A percentile compares a stretch with the other conserved stretches of the same genome.
Conservation (phyloP, 2,113 vertebrate genomes). For the Mustela nigripes region DNA sequence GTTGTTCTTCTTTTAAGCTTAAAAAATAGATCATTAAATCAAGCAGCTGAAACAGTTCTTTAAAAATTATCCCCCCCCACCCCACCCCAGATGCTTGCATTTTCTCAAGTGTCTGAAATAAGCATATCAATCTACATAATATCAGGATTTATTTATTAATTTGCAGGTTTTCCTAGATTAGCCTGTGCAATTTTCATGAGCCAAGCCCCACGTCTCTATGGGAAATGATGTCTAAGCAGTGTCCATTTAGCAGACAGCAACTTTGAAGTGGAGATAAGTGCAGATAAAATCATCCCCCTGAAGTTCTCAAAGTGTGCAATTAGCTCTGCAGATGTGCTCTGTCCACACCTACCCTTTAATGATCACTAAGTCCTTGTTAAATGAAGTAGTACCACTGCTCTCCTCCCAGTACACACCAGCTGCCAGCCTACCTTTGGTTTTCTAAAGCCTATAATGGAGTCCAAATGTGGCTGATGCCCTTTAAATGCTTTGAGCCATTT, state of each 20-base stretch:
- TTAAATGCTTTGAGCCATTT: constrained; percentile 13
- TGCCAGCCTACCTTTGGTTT: background rate
- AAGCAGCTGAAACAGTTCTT: constrained; percentile 71
- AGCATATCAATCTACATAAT: constrained; percentile 78
- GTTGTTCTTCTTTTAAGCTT: constrained; percentile 76
- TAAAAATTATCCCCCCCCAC: constrained; percentile 51
- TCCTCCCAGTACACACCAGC: background rate
- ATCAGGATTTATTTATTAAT: constrained; percentile 75
- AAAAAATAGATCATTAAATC: constrained; percentile 79
- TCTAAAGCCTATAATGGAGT: background rate
- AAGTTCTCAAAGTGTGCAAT: constrained; percentile 44
- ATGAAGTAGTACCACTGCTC: background rate
- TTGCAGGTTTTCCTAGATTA: constrained; percentile 68
- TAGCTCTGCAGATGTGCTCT: constrained; percentile 37
- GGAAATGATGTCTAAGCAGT: background rate
- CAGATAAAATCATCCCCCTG: background rate
- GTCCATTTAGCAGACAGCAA: constrained; percentile 55
- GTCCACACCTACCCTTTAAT: constrained; percentile 43
- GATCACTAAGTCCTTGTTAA: background rate
- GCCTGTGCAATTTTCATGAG: constrained; percentile 69
- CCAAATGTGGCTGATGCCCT: background rate
- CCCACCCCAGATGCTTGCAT: constrained; percentile 55
- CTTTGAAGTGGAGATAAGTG: constrained; percentile 63
- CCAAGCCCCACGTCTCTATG: background rate
- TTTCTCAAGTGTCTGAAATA: constrained; percentile 80